Percentiles rank a stretch among this genome's conserved stretches.
These are phyloP conservation scores for Pherbina coryleti DNA, from an alignment of 2,888 invertebrate species.

Conservation along the genomic window DNA sequence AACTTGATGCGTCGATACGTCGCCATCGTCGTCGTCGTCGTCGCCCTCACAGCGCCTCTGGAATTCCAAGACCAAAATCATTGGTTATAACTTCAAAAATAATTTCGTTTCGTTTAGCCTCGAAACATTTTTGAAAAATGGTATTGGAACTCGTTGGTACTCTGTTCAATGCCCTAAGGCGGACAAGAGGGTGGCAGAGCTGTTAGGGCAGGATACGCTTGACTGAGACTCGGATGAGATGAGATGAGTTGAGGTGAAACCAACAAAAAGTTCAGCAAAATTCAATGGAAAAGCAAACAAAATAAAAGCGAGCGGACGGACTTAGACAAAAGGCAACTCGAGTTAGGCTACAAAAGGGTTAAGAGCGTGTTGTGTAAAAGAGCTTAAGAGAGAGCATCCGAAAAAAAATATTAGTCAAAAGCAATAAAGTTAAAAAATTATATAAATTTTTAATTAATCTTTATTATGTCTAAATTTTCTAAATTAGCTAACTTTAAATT, in stretches of 20 bases:
- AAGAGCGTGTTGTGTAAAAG: too few species aligned
- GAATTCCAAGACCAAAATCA: conserved; percentile 20
- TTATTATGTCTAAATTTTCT: too few species aligned
- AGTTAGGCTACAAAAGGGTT: too few species aligned
- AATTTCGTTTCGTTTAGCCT: conserved; percentile 44
- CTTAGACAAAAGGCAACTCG: too few species aligned
- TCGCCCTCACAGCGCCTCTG: not conserved
- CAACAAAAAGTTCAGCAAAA: not conserved
- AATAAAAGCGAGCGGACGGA: not conserved
- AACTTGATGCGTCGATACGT: conserved; percentile 16
- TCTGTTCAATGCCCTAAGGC: not conserved
- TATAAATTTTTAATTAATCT: too few species aligned
- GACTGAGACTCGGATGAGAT: too few species aligned
- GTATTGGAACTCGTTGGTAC: conserved; percentile 6
- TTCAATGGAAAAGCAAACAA: conserved; percentile 8
- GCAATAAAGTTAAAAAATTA: too few species aligned
- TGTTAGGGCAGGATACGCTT: not conserved
- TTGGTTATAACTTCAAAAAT: conserved; percentile 38
- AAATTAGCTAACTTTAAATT: not conserved
- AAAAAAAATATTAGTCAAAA: too few species aligned
- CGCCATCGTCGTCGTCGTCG: not conserved
- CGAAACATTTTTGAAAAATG: conserved; percentile 25
- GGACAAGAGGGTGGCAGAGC: not conserved
- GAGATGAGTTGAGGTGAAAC: not conserved
- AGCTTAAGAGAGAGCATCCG: too few species aligned